phyloP scores from a whole-genome alignment of 2,113 vertebrate genomes.

The Brachirus orientalis region DNA sequence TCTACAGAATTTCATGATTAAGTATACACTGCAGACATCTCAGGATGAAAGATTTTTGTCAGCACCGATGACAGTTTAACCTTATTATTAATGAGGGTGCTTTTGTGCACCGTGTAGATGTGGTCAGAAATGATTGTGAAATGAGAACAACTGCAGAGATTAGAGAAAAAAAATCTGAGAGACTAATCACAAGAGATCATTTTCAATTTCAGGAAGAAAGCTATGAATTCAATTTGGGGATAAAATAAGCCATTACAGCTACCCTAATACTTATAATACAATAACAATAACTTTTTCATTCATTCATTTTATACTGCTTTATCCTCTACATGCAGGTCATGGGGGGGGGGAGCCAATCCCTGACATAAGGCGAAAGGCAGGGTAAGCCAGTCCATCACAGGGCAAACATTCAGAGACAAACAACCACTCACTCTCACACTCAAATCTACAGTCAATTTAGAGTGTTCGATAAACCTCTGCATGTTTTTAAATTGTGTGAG shows the following conservation, averaged over 20 bases:
- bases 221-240: background rate
- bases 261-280: background rate
- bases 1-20: too few relatives aligned
- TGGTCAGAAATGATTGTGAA: background rate
- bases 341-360: too few relatives aligned
- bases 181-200: background rate
- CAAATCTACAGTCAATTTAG: too few relatives aligned
- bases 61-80: conserved; percentile 36
- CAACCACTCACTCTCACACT: too few relatives aligned
- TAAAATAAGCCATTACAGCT: background rate
- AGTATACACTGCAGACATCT: background rate
- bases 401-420: too few relatives aligned
- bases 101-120: conserved; percentile 1
- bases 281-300: background rate
- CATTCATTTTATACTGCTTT: too few relatives aligned
- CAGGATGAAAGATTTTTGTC: background rate
- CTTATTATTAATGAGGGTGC: conserved; percentile 25
- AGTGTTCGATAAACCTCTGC: too few relatives aligned
- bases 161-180: background rate
- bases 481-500: too few relatives aligned
- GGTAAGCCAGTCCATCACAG: too few relatives aligned
- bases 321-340: too few relatives aligned
- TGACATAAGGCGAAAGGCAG: too few relatives aligned
- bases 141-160: background rate
- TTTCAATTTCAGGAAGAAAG: background rate